These are phyloP conservation scores for Eurystomus gularis DNA, from an alignment of 2,113 vertebrate species.

Conservation along the genomic window DNA sequence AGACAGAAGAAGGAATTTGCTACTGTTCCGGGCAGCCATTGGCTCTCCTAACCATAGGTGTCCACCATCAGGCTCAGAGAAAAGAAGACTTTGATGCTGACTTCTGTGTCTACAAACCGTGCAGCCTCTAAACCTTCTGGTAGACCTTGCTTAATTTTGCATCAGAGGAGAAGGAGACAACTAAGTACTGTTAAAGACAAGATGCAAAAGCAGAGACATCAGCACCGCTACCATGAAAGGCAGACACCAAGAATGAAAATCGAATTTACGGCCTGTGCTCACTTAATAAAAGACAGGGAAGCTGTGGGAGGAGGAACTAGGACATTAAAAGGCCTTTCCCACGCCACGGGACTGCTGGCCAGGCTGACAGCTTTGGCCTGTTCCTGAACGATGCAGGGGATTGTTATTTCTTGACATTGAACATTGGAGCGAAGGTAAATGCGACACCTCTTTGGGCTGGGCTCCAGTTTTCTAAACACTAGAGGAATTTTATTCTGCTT, in stretches of 20 bases:
- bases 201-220: background rate
- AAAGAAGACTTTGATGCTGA: background rate
- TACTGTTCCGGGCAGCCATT: background rate
- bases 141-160: background rate
- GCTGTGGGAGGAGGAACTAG: background rate
- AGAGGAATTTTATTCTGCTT: background rate
- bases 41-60: too few species aligned
- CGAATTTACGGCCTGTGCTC: slow-evolving; percentile 16
- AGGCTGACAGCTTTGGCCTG: background rate
- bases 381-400: background rate
- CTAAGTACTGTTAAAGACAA: background rate
- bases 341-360: background rate
- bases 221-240: background rate
- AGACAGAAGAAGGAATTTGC: background rate
- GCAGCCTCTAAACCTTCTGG: background rate
- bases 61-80: background rate
- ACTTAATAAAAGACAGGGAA: background rate
- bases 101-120: background rate
- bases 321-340: background rate
- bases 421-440: background rate
- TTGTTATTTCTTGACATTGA: background rate
- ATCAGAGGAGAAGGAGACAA: background rate
- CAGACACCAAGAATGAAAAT: slow-evolving; percentile 24
- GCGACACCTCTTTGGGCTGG: background rate
- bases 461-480: background rate